phyloP scores from a whole-genome alignment of 1,140 invertebrate species.

The Antheraea pernyi region DNA sequence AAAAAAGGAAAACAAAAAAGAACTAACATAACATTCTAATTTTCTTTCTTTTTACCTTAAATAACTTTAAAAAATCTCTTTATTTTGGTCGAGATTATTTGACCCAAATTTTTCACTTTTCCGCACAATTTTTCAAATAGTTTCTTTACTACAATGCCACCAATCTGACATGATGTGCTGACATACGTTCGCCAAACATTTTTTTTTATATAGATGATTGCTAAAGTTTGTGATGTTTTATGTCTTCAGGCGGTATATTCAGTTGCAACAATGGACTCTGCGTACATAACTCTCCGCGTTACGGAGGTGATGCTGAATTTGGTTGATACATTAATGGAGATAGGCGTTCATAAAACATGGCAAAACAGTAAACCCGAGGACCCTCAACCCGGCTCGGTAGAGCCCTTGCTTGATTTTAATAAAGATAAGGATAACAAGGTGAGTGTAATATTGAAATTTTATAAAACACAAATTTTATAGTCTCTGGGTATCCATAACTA shows the following conservation, averaged over 20 bases:
- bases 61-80: too few species aligned
- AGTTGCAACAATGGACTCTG: conserved; percentile 87
- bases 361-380: conserved; percentile 56
- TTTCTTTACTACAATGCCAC: too few species aligned
- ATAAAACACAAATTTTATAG: not conserved
- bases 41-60: too few species aligned
- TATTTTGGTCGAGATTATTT: too few species aligned
- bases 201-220: too few species aligned
- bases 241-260: conserved; percentile 89
- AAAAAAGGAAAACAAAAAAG: too few species aligned
- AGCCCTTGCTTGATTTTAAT: conserved; percentile 55
- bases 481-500: too few species aligned
- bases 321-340: conserved; percentile 92
- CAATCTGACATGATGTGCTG: too few species aligned
- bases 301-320: conserved; percentile 95
- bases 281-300: conserved; percentile 90
- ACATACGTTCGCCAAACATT: too few species aligned
- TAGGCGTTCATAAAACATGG: conserved; percentile 88
- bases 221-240: not conserved
- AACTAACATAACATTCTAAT: too few species aligned
- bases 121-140: too few species aligned
- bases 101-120: too few species aligned
- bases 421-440: conserved; percentile 65
- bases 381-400: conserved; percentile 40
- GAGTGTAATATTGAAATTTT: conserved; percentile 3